phyloP scores from a whole-genome alignment of 2,113 vertebrate species.

The Lipotes vexillifer region DNA sequence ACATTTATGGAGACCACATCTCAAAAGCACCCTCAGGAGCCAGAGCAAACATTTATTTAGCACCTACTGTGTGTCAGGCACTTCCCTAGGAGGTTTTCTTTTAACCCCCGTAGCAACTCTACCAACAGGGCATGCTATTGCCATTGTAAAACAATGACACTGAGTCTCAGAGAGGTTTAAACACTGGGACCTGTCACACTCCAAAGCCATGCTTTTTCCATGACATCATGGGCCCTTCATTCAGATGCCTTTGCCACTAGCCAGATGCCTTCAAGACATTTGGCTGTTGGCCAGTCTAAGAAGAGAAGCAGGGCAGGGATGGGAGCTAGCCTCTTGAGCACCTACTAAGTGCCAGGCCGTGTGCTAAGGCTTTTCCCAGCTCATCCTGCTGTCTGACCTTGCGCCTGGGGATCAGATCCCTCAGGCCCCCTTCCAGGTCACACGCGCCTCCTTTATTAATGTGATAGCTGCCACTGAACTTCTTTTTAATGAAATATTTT shows the following conservation, averaged over 20 bases:
- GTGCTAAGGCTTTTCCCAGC: not conserved
- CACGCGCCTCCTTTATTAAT: slow-evolving; percentile 48
- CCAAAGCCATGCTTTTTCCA: slow-evolving; percentile 60
- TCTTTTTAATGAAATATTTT: slow-evolving; percentile 62
- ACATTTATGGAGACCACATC: not conserved
- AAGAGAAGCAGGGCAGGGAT: not conserved
- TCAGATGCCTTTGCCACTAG: slow-evolving; percentile 53
- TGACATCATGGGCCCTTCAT: slow-evolving; percentile 64
- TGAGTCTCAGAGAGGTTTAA: slow-evolving; percentile 37
- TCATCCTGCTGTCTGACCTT: not conserved
- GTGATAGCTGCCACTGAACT: not conserved
- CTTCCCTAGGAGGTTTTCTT: not conserved
- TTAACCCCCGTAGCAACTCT: not conserved
- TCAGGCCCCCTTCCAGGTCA: slow-evolving; percentile 51
- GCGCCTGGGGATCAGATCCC: not conserved
- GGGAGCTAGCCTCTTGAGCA: not conserved
- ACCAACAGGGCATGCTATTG: not conserved
- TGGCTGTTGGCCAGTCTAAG: slow-evolving; percentile 58
- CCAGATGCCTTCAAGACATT: slow-evolving; percentile 67
- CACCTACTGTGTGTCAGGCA: not conserved
- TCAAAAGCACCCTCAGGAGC: not conserved
- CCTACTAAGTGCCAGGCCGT: slow-evolving; percentile 11
- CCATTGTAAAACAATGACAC: not conserved
- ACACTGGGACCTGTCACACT: slow-evolving; percentile 48
- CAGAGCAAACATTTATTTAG: not conserved